Evolutionary conservation across 2,797 vertebrate species (phyloP).

Genomic region (Phrynocephalus guinanensis): DNA sequence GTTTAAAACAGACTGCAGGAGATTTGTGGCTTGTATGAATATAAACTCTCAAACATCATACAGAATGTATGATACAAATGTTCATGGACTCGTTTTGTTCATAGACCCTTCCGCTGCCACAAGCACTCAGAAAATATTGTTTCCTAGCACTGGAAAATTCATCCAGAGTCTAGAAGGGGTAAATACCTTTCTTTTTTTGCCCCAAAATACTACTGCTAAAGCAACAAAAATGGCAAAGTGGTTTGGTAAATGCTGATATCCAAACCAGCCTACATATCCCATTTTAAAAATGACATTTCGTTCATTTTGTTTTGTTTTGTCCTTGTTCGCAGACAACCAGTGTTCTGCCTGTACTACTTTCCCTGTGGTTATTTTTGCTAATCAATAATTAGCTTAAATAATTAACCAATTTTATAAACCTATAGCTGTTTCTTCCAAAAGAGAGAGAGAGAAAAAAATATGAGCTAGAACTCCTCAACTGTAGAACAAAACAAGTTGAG

Average conservation of each 20-base stretch:
- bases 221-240: background rate
- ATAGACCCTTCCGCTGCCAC: background rate
- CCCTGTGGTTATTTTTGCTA: background rate
- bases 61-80: background rate
- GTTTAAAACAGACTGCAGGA: background rate
- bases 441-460: background rate
- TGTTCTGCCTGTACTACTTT: background rate
- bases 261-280: background rate
- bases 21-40: background rate
- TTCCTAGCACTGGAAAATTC: background rate
- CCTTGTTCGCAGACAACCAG: background rate
- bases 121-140: background rate
- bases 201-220: background rate
- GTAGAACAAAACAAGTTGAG: background rate
- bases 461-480: background rate
- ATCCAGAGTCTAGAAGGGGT: background rate
- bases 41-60: background rate
- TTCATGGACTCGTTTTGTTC: background rate
- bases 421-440: background rate
- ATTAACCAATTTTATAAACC: constrained; percentile 15
- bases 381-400: constrained; percentile 26
- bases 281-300: background rate
- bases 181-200: background rate
- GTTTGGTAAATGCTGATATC: background rate
- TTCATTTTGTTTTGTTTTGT: background rate